Evolutionary conservation across 2,113 vertebrate genomes (phyloP).

Genomic region (Ardeotis arabs): DNA sequence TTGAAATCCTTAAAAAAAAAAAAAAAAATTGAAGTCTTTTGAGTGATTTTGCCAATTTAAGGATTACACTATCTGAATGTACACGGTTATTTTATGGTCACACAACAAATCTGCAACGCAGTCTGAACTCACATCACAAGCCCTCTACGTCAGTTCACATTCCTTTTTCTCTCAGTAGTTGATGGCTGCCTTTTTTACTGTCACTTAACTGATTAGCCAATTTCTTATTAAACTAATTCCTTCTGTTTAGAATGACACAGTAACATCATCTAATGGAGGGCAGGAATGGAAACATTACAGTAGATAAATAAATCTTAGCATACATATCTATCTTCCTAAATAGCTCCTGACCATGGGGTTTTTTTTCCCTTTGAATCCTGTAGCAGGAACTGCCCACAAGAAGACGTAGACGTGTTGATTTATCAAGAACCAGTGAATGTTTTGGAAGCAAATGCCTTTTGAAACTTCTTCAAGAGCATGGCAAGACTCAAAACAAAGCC

Average conservation of each 20-base stretch:
- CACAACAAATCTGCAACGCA: neutral
- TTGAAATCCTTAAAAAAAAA: neutral
- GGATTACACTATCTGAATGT: neutral
- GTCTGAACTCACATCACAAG: neutral
- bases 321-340: neutral
- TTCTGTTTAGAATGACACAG: neutral
- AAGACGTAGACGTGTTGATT: slow-evolving; percentile 59
- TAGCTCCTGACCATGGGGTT: rapidly evolving
- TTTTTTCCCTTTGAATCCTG: neutral
- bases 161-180: neutral
- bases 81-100: neutral
- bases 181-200: neutral
- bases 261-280: neutral
- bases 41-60: neutral
- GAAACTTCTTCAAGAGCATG: slow-evolving; percentile 77
- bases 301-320: neutral
- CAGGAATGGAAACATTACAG: neutral
- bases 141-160: neutral
- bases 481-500: slow-evolving; percentile 44
- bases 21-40: neutral
- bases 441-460: slow-evolving; percentile 79
- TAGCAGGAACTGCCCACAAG: slow-evolving; percentile 72
- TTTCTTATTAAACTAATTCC: neutral
- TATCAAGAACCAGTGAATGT: slow-evolving; percentile 68
- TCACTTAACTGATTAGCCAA: neutral